Percentiles rank a stretch among this genome's conserved stretches.
Evolutionary conservation across 2,797 vertebrate species (phyloP).

Genomic region (Percopsis omiscomaycus): DNA sequence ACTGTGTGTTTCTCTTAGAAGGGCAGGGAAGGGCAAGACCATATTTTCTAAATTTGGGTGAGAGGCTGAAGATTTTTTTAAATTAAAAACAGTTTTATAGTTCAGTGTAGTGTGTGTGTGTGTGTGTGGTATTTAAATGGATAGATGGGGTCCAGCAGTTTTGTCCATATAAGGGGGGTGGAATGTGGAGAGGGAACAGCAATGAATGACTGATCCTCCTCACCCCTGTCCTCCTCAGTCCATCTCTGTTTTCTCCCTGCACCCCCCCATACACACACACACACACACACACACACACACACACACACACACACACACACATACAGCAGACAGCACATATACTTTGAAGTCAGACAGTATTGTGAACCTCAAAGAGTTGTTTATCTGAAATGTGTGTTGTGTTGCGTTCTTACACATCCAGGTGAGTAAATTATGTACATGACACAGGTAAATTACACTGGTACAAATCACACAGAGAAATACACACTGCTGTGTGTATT

Average conservation of each 20-base stretch:
- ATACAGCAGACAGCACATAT: not conserved
- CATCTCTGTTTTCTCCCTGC: not conserved
- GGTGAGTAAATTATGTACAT: no score
- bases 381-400: no score
- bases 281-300: not conserved
- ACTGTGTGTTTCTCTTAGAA: no score
- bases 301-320: not conserved
- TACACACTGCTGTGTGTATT: no score
- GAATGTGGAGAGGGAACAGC: slow-evolving; percentile 72
- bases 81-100: not conserved
- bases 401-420: no score
- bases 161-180: slow-evolving; percentile 80
- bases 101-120: slow-evolving; percentile 22
- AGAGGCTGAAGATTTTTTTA: not conserved
- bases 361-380: no score
- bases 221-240: slow-evolving; percentile 3
- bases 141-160: slow-evolving; percentile 63
- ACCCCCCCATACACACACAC: not conserved
- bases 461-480: no score
- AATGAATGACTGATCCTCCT: slow-evolving; percentile 71
- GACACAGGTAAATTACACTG: no score
- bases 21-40: not conserved
- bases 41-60: slow-evolving; percentile 16
- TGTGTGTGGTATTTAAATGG: slow-evolving; percentile 33
- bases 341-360: no score